phyloP scores from a whole-genome alignment of 2,888 invertebrate genomes.

The Carpatolechia fugitivella region DNA sequence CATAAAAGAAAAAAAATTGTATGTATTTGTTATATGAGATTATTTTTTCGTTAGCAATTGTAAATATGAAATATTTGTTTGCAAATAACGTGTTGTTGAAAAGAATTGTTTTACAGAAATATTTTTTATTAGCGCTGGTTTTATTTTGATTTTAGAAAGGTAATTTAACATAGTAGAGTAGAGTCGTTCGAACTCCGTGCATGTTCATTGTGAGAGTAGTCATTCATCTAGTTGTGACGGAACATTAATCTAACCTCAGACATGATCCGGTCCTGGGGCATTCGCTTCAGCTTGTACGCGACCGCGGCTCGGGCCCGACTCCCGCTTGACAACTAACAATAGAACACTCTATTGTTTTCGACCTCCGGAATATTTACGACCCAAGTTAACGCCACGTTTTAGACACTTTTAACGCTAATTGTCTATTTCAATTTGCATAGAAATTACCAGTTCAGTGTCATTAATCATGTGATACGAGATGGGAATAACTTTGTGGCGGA shows the following conservation, averaged over 20 bases:
- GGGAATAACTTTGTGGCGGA: background rate
- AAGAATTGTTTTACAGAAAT: background rate
- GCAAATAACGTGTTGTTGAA: background rate
- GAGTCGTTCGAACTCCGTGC: too few relatives aligned
- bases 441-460: background rate
- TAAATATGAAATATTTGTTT: background rate
- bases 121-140: background rate
- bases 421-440: conserved; percentile 9
- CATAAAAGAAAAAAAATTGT: background rate
- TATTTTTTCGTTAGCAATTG: background rate
- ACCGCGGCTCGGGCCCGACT: background rate
- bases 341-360: conserved; percentile 25
- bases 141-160: background rate
- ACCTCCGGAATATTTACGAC: conserved; percentile 36
- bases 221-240: conserved; percentile 46
- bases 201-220: conserved; percentile 25
- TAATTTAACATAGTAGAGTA: too few relatives aligned
- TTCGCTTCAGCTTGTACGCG: conserved; percentile 26
- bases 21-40: conserved; percentile 10
- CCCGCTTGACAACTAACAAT: conserved; percentile 17
- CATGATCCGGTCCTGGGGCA: conserved; percentile 31
- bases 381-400: conserved; percentile 1
- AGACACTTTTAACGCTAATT: conserved; percentile 7
- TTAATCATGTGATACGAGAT: background rate
- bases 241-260: conserved; percentile 51